phyloP scores from a whole-genome alignment of 92 coral and sea anemone genomes.

The Palythoa caribaeorum region DNA sequence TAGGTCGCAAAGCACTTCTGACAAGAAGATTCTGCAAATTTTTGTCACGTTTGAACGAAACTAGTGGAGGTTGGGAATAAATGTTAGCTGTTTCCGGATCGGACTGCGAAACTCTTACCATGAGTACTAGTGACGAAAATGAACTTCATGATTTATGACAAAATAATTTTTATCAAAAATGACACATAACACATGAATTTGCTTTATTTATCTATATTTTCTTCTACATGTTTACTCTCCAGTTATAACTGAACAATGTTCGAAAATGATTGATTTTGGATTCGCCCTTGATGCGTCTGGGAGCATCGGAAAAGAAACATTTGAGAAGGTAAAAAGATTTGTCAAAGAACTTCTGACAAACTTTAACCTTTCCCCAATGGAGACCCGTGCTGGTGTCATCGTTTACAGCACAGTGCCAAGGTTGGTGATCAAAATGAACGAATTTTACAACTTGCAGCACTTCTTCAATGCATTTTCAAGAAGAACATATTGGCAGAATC shows the following conservation, averaged over 20 bases:
- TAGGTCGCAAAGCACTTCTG: too few species aligned
- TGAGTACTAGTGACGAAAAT: not conserved
- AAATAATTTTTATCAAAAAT: too few species aligned
- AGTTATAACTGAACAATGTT: not conserved
- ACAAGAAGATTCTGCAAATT: too few species aligned
- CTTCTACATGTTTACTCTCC: not conserved
- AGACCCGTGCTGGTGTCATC: constrained; percentile 23
- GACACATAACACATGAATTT: too few species aligned
- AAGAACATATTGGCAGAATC: not conserved
- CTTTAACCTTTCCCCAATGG: not conserved
- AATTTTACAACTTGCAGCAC: not conserved
- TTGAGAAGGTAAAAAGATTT: constrained; percentile 12
- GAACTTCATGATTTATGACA: too few species aligned
- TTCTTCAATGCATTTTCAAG: not conserved
- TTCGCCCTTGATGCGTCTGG: constrained; percentile 40
- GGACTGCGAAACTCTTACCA: not conserved
- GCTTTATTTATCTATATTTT: not conserved
- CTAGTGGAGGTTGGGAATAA: too few species aligned
- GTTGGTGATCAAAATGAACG: constrained; percentile 26
- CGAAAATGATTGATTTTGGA: constrained; percentile 29
- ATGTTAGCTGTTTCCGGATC: too few species aligned
- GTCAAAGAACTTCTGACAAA: not conserved
- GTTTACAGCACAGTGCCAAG: constrained; percentile 18
- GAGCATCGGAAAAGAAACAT: not conserved
- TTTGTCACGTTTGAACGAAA: too few species aligned